Conservation (phyloP, 1,140 invertebrate genomes). For the Steinernema feltiae region DNA sequence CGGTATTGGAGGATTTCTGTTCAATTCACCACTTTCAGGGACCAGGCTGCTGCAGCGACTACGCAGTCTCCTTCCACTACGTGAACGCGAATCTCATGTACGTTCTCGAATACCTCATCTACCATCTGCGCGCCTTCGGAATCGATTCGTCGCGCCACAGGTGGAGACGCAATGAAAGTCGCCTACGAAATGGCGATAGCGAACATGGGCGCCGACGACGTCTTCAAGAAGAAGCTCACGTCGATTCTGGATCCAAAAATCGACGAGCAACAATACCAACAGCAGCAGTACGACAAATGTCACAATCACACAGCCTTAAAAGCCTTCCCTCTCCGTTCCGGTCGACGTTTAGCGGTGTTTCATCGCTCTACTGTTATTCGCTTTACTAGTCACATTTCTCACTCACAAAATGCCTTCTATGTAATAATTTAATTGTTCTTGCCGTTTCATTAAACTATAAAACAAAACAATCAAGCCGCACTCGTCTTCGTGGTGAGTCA, state of each 20-base stretch:
- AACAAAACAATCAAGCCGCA: too few relatives aligned
- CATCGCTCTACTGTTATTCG: too few relatives aligned
- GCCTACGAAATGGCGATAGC: not conserved
- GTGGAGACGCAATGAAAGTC: not conserved
- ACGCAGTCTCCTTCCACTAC: conserved; percentile 42
- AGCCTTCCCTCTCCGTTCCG: too few relatives aligned
- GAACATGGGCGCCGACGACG: not conserved
- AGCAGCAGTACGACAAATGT: not conserved
- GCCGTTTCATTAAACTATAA: too few relatives aligned
- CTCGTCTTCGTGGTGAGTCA: too few relatives aligned
- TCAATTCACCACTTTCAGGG: conserved; percentile 8
- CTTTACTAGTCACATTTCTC: too few relatives aligned
- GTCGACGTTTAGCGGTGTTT: too few relatives aligned
- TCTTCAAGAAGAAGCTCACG: not conserved
- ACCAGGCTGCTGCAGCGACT: conserved; percentile 33
- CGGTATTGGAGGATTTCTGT: conserved; percentile 4
- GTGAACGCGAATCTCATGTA: conserved; percentile 27
- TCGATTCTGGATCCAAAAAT: too few relatives aligned
- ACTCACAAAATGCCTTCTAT: too few relatives aligned
- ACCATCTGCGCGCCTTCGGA: conserved; percentile 26
- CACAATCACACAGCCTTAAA: too few relatives aligned
- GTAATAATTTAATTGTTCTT: too few relatives aligned
- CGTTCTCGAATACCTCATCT: conserved; percentile 37
- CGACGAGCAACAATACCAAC: not conserved
- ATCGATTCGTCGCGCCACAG: not conserved